A percentile compares a stretch with the other conserved stretches of the same genome.
Conservation (phyloP, 2,888 invertebrate genomes). For the Colostygia pectinataria region DNA sequence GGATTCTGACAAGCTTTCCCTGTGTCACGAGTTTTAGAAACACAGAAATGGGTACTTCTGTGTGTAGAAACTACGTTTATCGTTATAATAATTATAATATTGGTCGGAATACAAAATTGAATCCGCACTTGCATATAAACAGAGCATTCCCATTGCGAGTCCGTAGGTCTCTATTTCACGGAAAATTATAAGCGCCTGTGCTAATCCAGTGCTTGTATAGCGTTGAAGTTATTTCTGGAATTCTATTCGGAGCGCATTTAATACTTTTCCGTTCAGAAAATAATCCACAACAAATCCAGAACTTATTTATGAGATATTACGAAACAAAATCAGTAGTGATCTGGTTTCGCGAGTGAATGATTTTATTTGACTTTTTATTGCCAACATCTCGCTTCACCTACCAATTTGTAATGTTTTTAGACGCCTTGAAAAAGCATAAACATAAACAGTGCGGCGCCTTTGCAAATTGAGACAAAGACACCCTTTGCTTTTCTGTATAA, state of each 20-base stretch:
- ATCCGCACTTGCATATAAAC: too few species aligned
- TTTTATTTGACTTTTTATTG: conserved; percentile 10
- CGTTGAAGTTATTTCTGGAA: neutral
- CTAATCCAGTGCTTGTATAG: neutral
- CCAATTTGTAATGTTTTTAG: neutral
- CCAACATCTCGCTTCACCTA: neutral
- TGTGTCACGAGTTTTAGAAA: too few species aligned
- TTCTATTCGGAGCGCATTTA: too few species aligned
- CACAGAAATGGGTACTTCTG: too few species aligned
- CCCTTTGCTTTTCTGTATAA: too few species aligned
- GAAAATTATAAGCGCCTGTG: too few species aligned
- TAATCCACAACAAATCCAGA: conserved; percentile 5
- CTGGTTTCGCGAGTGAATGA: conserved; percentile 14
- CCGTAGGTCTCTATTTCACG: too few species aligned
- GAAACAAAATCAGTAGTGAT: conserved; percentile 8
- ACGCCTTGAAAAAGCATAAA: neutral
- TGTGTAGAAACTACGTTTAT: too few species aligned
- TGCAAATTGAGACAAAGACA: neutral
- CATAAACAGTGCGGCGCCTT: neutral
- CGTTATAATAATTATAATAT: too few species aligned
- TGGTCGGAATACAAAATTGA: neutral
- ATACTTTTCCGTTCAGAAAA: conserved; percentile 1
- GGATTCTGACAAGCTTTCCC: too few species aligned
- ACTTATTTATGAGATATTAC: conserved; percentile 14
- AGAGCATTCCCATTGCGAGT: too few species aligned